Evolutionary conservation across 2,888 invertebrate species (phyloP).

Genomic region (Diarsia rubi): DNA sequence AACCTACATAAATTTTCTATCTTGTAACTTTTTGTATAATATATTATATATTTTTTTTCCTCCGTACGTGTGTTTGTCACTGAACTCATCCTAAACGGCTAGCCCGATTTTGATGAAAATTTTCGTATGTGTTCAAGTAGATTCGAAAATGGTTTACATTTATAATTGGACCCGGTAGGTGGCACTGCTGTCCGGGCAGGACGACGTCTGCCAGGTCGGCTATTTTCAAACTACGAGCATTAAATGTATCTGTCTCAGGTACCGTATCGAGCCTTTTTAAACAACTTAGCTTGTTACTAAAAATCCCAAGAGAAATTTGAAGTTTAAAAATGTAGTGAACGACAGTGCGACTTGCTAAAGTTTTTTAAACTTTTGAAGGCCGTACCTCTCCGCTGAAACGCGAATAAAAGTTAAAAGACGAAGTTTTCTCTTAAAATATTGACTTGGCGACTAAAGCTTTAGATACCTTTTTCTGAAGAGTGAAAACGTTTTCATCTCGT

Average conservation of each 20-base stretch:
- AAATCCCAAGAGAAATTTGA: slow-evolving; percentile 14
- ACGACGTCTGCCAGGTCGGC: no score
- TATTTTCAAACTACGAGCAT: background rate
- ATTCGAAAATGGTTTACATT: no score
- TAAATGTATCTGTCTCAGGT: background rate
- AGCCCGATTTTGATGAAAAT: no score
- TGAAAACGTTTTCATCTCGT: background rate
- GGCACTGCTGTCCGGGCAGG: no score
- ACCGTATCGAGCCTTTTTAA: background rate
- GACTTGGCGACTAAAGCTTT: no score
- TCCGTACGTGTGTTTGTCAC: no score
- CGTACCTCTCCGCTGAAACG: background rate
- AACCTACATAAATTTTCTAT: no score
- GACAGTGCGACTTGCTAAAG: slow-evolving; percentile 7
- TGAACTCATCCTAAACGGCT: no score
- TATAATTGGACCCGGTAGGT: no score
- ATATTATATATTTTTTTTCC: no score
- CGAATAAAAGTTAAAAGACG: background rate
- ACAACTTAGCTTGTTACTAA: background rate
- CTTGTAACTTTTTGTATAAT: no score
- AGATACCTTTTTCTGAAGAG: background rate
- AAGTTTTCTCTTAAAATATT: background rate
- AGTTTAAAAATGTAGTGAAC: slow-evolving; percentile 13
- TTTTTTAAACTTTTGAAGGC: slow-evolving; percentile 4
- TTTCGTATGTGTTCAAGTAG: no score